These are phyloP conservation scores for Cataglyphis albicans DNA, from an alignment of 2,888 invertebrate genomes.

Conservation along the genomic window DNA sequence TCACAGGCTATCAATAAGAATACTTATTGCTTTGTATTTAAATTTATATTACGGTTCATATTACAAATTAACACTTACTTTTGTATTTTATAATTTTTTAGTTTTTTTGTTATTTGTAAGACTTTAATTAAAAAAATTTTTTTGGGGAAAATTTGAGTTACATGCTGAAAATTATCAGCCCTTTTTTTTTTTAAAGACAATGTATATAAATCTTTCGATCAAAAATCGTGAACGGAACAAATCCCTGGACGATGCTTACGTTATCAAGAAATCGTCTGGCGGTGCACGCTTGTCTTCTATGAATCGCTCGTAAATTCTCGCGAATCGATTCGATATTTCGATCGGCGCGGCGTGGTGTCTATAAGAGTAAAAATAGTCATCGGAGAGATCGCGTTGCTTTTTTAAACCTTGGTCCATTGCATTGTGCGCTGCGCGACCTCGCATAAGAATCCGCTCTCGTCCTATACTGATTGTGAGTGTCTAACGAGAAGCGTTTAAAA, in stretches of 20 bases:
- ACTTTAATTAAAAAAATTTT: not conserved
- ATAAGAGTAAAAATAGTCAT: constrained; percentile 19
- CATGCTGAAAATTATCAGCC: not conserved
- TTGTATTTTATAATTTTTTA: not conserved
- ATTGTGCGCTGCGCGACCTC: constrained; percentile 44
- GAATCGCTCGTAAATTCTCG: constrained; percentile 63
- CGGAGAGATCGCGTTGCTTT: constrained; percentile 48
- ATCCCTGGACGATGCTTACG: constrained; percentile 33
- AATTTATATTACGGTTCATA: not conserved
- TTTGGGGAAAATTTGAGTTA: not conserved
- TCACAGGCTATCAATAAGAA: not conserved
- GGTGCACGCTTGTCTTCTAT: constrained; percentile 31
- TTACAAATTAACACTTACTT: not conserved
- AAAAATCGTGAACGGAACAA: constrained; percentile 25
- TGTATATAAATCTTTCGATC: not conserved
- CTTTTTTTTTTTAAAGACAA: not conserved
- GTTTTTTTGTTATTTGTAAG: not conserved
- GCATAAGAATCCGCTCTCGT: constrained; percentile 49
- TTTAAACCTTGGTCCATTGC: constrained; percentile 37
- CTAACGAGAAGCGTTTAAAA: constrained; percentile 58
- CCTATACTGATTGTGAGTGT: constrained; percentile 2
- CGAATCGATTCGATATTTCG: constrained; percentile 64
- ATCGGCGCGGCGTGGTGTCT: constrained; percentile 46
- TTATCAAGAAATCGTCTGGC: constrained; percentile 57
- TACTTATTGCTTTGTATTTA: not conserved